These are phyloP conservation scores for Hypotaenidia philippensis DNA, from an alignment of 2,797 vertebrate species.

Conservation along the genomic window DNA sequence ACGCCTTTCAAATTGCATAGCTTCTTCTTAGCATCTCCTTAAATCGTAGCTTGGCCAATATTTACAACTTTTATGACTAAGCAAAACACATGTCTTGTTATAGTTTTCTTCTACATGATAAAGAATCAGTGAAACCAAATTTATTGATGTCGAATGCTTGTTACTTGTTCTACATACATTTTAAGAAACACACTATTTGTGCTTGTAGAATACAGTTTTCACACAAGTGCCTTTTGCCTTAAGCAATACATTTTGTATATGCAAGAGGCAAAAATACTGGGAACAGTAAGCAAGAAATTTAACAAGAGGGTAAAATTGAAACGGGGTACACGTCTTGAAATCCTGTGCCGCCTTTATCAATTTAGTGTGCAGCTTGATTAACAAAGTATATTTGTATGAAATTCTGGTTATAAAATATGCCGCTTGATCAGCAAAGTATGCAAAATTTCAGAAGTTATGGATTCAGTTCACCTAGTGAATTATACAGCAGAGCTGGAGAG, in stretches of 20 bases:
- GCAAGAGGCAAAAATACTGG: background rate
- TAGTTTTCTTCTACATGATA: background rate
- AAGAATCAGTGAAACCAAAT: background rate
- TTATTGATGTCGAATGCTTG: background rate
- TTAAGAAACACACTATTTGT: background rate
- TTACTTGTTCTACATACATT: background rate
- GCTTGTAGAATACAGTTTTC: background rate
- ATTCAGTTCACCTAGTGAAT: slow-evolving; percentile 12
- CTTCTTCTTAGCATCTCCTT: background rate
- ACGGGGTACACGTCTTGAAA: background rate
- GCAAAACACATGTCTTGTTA: background rate
- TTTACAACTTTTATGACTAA: background rate
- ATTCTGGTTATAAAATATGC: slow-evolving; percentile 14
- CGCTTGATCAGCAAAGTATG: slow-evolving; percentile 3
- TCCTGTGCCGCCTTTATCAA: background rate
- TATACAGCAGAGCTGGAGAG: slow-evolving; percentile 2
- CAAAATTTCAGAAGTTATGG: background rate
- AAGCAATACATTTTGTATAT: background rate
- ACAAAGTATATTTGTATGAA: background rate
- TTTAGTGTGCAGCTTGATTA: slow-evolving; percentile 12
- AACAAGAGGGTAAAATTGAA: background rate
- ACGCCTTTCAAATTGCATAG: background rate
- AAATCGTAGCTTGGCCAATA: background rate
- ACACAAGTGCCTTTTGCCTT: background rate
- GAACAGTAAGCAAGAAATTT: background rate